Base-by-base conservation (phyloP, 2,888 invertebrate species). In the Drymonia ruficornis region DNA sequence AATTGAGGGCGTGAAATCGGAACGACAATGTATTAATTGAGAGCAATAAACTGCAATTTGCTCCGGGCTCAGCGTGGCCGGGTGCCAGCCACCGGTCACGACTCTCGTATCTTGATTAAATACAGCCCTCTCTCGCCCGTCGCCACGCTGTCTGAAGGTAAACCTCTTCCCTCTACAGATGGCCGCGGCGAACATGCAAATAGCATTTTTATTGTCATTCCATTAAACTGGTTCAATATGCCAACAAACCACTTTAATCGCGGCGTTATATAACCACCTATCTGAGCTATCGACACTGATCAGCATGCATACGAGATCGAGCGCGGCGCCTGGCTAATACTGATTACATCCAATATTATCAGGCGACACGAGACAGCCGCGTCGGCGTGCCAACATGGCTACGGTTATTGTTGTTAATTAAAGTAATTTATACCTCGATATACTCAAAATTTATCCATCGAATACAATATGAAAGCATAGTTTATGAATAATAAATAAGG, bases 81-180 rank as follows among this genome's bases (percentile, higher is more conserved):
- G 48, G 57, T 79, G 83, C 82, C 83, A 84, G 77, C 65, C 63
- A 18, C 47, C 18, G 65, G 52, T 66, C 65, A 62, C 68, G 63
- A 65, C 67, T 72, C 67, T 61, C 55, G 65, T 72, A 66, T 72
- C 71, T 70, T 70, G 76, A 82, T 80, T 66, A 74, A 76, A 77
- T 71, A 63, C 72, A 74, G 67, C 65, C 55, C 52, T 52, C 65
- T 63, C 51, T 55, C 58, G 67, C 56, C 53, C 56, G 81, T 65
- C 87, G 87, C 89, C 88, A 79, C 61, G 80, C 85, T 62, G 88
- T 88, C 89, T 89, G 83, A 84, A 86, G 82, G 83, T 72, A 72
- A 83, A 83, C 83, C 68, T 76, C 80, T 81, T 70, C 63, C 67
- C 71, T 72, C 63, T 71, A 71, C 42, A 49, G 53, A 55, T 72